phyloP scores from a whole-genome alignment of 2,888 invertebrate species.

The Erannis defoliaria region DNA sequence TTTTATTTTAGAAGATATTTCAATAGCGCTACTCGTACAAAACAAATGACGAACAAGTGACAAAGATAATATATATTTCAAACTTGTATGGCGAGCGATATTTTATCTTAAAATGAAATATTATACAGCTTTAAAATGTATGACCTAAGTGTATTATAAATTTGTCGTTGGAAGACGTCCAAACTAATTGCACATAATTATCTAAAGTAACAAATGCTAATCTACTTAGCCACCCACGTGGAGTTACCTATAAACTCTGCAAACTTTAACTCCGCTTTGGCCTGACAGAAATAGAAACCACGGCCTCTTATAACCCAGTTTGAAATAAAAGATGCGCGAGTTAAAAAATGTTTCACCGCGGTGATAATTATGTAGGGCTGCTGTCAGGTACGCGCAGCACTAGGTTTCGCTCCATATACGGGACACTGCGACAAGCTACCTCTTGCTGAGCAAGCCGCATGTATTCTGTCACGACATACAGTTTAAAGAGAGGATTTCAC shows the following conservation, averaged over 20 bases:
- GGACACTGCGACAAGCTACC: no score
- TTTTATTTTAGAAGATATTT: no score
- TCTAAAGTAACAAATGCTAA: neutral
- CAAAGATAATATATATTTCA: no score
- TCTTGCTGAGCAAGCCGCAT: no score
- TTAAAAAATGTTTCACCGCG: constrained; percentile 1
- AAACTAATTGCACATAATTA: neutral
- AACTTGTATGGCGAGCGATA: no score
- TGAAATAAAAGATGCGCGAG: constrained; percentile 8
- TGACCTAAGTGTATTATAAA: no score
- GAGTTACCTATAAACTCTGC: constrained; percentile 1
- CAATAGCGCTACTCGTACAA: no score
- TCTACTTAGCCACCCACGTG: neutral
- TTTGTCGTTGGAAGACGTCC: neutral
- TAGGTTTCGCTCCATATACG: neutral
- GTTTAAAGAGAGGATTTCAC: no score
- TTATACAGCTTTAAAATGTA: no score
- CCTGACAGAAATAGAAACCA: constrained; percentile 10
- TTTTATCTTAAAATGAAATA: no score
- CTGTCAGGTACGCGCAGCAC: constrained; percentile 4
- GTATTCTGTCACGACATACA: no score
- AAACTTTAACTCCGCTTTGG: constrained; percentile 19
- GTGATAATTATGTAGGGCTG: constrained; percentile 11
- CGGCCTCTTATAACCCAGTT: constrained; percentile 10
- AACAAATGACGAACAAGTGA: no score